Evolutionary conservation across 2,113 vertebrate genomes (phyloP), one percentile per base, ranked within the genome.

Genomic region (Pontoporia blainvillei): DNA sequence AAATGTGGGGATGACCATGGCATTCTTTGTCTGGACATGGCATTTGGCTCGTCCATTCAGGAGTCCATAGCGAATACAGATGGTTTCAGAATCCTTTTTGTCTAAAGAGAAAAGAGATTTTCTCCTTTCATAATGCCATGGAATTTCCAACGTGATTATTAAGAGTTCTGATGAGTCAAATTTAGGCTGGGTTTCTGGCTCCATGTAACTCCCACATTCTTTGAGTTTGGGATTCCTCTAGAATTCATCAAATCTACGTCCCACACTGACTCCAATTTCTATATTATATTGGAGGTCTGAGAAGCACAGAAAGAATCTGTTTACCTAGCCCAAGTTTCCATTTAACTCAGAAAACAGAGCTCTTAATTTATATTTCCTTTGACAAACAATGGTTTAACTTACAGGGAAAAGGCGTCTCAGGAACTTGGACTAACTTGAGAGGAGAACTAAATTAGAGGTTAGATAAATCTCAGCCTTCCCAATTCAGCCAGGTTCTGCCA

Each of bases 371-470:
- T 96, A 96, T 97, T 97, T 97, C 95, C 94, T 87, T 96, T 84
- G n/a, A 97, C 95, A 98, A 97, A 98, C 94, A 98, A 92, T 93
- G 97, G 97, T 87, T 97, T 98, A 96, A 95, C 96, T 98, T 96
- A 98, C 96, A 96, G 83, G 69, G 57, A 34, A 85, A 97, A 92
- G 90, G 75, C 52, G 15, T 98, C 96, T 97, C 89, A 90, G 93
- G 96, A 97, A 97, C 96, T 97, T 98, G 97, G 97, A 98, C 81
- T 97, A 97, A 96, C 97, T 97, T 98, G 75, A 98, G 96, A 97
- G n/a, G 52, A 72, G 94, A 92, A 95, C 46, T 94, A 97, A 97
- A 97, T 96, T 97, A 96, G 90, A 96, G 91, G 95, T 97, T 98
- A 98, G 96, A 96, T 97, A 96, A 97, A 97, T 97, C 83, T 97